A percentile compares a stretch with the other conserved stretches of the same genome.
These are phyloP conservation scores for Mionectes olivaceus DNA, from an alignment of 2,797 vertebrate genomes.

Conservation along the genomic window DNA sequence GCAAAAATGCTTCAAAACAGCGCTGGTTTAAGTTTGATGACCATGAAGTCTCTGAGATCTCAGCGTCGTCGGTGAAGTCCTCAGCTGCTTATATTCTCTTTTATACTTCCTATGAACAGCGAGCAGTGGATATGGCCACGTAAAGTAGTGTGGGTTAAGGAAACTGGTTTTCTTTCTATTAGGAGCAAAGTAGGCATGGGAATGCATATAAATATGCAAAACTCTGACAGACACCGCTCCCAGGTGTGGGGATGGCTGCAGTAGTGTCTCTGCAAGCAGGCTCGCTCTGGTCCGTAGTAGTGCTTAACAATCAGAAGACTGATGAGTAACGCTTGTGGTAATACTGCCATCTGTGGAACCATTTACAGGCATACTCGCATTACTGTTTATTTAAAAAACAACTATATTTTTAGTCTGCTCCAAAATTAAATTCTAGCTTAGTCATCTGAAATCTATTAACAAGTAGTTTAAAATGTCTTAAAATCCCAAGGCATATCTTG, in stretches of 20 bases:
- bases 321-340: slow-evolving; percentile 55
- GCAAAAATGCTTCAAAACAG: slow-evolving; percentile 89
- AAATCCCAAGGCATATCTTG: slow-evolving; percentile 71
- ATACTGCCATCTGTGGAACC: slow-evolving; percentile 58
- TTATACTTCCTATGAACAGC: slow-evolving; percentile 90
- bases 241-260: slow-evolving; percentile 7
- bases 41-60: slow-evolving; percentile 94
- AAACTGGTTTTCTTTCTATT: slow-evolving; percentile 3
- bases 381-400: slow-evolving; percentile 68
- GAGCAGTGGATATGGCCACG: slow-evolving; percentile 64
- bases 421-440: slow-evolving; percentile 72
- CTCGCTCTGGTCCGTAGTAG: slow-evolving; percentile 39
- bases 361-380: slow-evolving; percentile 49
- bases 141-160: slow-evolving; percentile 35
- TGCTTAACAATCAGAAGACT: slow-evolving; percentile 53
- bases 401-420: slow-evolving; percentile 76
- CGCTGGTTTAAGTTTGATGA: slow-evolving; percentile 98
- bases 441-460: slow-evolving; percentile 65
- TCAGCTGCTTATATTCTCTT: slow-evolving; percentile 98
- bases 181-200: slow-evolving; percentile 30
- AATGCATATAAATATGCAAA: slow-evolving; percentile 29
- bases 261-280: slow-evolving; percentile 26
- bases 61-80: slow-evolving; percentile 90
- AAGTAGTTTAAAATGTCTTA: slow-evolving; percentile 64
- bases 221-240: background rate